These are phyloP conservation scores for Agrochola lychnidis DNA, from an alignment of 2,888 invertebrate species.

Conservation along the genomic window DNA sequence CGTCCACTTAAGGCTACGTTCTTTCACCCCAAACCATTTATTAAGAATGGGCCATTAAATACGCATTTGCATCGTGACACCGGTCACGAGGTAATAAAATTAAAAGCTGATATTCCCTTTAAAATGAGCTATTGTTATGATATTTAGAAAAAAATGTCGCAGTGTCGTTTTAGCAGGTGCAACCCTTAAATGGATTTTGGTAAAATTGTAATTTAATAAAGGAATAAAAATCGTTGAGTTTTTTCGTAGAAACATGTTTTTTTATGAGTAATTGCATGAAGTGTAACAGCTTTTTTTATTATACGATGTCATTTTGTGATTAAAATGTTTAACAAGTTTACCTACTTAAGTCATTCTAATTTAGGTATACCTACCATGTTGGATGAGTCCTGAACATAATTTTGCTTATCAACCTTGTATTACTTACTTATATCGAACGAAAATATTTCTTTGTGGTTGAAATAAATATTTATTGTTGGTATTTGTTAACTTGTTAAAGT, in stretches of 20 bases:
- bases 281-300: conserved; percentile 27
- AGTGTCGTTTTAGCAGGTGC: conserved; percentile 66
- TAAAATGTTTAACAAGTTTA: conserved; percentile 28
- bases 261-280: conserved; percentile 29
- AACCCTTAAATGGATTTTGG: conserved; percentile 61
- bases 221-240: conserved; percentile 20
- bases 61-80: conserved; percentile 72
- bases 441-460: too few species aligned
- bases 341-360: conserved; percentile 13
- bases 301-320: conserved; percentile 24
- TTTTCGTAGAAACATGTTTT: conserved; percentile 37
- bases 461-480: not conserved
- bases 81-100: conserved; percentile 74
- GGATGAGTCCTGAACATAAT: not conserved
- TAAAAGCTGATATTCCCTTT: conserved; percentile 68
- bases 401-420: not conserved
- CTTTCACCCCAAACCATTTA: conserved; percentile 59
- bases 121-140: conserved; percentile 68
- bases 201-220: conserved; percentile 64
- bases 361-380: not conserved
- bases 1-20: conserved; percentile 47
- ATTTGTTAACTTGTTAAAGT: not conserved
- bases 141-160: conserved; percentile 63
- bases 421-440: too few species aligned
- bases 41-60: conserved; percentile 73